Evolutionary conservation across 2,888 invertebrate species (phyloP), one percentile per base, ranked within the genome.

Genomic region (Tipula lateralis): DNA sequence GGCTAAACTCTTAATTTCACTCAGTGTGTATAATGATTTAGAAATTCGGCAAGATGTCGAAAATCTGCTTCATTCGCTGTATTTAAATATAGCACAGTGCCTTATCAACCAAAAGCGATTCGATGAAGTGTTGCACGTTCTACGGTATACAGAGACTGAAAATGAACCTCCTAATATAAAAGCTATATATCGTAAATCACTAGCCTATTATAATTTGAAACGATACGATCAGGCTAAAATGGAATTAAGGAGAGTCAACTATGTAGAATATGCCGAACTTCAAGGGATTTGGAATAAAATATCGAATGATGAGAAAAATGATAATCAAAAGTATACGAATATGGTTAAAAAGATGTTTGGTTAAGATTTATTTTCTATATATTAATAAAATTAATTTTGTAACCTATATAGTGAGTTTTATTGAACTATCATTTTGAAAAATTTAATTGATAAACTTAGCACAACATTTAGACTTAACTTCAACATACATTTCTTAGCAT

Each of bases 21-120:
- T 93, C 6, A 91, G 92, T 80, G 91, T 91, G 1, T 39, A 88
- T n/a, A 84, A 84, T 29, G 66, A 89, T 85, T 88, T 88, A 2
- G 86, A 89, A 1, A 86, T 88, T 12, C 87, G 87, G 0, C 88
- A 90, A 7, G 91, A 93, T 85, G 91, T 95, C 86, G 88, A 92
- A 44, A 90, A 91, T 84, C 89, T 95, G 7, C 93, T 95, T 88
- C 90, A 93, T 9, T 93, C 93, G 87, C 91, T 96, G 7, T 95
- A 95, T 88, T 95, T 95, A 86, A 97, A 97, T 89, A 91, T 97
- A 88, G 95, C 96, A 0, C 94, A 95, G 83, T 96, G 96, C 88
- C 94, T 96, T 87, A 91, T 96, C 24, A 93, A 93, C 86, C 92
- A 92, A 86, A 89, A 93, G 9, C 93, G 94, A 86, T 95, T 93